Evolutionary conservation across 1,140 invertebrate genomes (phyloP).

Genomic region (Phymastichus coffea): DNA sequence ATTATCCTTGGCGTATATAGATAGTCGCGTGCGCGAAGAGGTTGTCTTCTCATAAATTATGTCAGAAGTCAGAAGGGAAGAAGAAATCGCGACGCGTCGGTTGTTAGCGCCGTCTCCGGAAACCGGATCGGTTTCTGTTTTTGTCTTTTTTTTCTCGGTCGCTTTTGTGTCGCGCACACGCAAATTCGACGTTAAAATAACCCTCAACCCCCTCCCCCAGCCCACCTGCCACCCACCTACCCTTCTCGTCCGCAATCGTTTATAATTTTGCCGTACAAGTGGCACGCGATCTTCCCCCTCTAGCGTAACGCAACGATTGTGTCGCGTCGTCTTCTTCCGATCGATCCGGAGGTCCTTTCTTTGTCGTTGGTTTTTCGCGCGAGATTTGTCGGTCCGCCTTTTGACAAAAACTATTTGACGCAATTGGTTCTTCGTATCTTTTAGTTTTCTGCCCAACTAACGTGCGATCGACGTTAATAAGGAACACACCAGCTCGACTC

Average conservation of each 20-base stretch:
- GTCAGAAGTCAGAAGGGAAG: slow-evolving; percentile 32
- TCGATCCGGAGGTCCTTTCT: neutral
- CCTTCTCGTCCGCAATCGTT: slow-evolving; percentile 47
- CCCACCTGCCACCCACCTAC: no score
- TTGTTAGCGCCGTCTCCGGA: slow-evolving; percentile 34
- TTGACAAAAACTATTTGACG: no score
- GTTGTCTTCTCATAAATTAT: slow-evolving; percentile 36
- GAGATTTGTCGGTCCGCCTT: no score
- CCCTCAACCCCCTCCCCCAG: no score
- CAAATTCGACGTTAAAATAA: slow-evolving; percentile 55
- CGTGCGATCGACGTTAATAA: neutral
- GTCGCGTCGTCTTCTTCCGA: slow-evolving; percentile 25
- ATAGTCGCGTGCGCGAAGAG: slow-evolving; percentile 33
- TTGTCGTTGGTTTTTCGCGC: no score
- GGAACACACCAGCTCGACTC: no score
- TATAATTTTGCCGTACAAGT: slow-evolving; percentile 51
- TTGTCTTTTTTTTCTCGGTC: neutral
- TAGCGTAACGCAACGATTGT: no score
- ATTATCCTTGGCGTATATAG: slow-evolving; percentile 8
- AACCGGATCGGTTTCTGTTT: slow-evolving; percentile 32
- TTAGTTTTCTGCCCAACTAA: neutral
- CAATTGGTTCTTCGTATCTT: neutral
- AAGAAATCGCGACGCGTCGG: slow-evolving; percentile 37
- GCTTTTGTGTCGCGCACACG: slow-evolving; percentile 34
- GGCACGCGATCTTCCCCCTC: slow-evolving; percentile 46